Conservation (phyloP, 2,888 invertebrate species). For the Diaprepes abbreviatus region DNA sequence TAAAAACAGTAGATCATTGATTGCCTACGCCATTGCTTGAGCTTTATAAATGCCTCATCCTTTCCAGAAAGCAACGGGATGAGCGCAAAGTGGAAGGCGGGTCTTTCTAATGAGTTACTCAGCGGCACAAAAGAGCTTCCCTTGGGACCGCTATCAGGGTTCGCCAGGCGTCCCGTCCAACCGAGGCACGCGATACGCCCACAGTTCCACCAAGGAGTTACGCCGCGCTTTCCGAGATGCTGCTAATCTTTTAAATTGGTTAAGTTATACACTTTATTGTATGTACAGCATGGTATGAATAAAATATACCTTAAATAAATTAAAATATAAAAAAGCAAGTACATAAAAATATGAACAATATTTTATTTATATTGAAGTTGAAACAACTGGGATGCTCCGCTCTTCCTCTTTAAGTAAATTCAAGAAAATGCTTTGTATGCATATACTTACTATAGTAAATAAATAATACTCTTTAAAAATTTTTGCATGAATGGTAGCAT, state of each 20-base stretch:
- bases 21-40: neutral
- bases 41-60: slow-evolving; percentile 30
- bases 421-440: no score
- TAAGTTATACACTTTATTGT: neutral
- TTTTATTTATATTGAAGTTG: no score
- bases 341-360: no score
- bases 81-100: slow-evolving; percentile 48
- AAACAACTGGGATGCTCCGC: no score
- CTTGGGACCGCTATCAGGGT: slow-evolving; percentile 65
- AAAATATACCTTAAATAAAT: no score
- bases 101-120: slow-evolving; percentile 66
- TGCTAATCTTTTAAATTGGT: slow-evolving; percentile 44
- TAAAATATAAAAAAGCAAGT: no score
- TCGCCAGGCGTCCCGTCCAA: slow-evolving; percentile 62
- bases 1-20: no score
- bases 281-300: no score
- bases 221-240: slow-evolving; percentile 26
- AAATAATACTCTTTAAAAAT: no score
- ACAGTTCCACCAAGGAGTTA: slow-evolving; percentile 43
- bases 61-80: slow-evolving; percentile 43
- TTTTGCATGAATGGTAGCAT: no score
- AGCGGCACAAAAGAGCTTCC: slow-evolving; percentile 65
- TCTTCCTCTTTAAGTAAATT: no score
- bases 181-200: slow-evolving; percentile 42
- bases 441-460: no score